A percentile compares a stretch with the other conserved stretches of the same genome.
These are phyloP conservation scores for Andrena cerasifolii DNA, from an alignment of 1,140 invertebrate species.

Conservation along the genomic window DNA sequence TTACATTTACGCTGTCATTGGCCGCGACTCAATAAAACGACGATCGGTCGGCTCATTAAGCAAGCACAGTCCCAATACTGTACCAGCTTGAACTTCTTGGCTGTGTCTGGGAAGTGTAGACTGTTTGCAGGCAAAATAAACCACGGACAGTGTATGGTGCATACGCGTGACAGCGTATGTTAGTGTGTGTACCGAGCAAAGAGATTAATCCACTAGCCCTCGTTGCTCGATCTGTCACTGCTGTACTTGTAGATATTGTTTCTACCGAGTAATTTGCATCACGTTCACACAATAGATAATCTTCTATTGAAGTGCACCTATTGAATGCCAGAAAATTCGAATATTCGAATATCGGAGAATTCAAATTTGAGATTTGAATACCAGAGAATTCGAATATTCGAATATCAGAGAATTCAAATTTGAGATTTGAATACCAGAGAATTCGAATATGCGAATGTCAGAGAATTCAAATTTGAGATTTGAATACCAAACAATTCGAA, in stretches of 20 bases:
- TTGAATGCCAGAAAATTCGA: too few relatives aligned
- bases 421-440: too few relatives aligned
- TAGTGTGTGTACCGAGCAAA: constrained; percentile 50
- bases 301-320: background rate
- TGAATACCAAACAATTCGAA: too few relatives aligned
- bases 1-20: constrained; percentile 34
- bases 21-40: constrained; percentile 65
- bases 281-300: constrained; percentile 29
- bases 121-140: constrained; percentile 67
- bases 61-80: constrained; percentile 59
- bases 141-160: constrained; percentile 11
- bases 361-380: too few relatives aligned
- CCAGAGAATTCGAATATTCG: too few relatives aligned
- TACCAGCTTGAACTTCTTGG: background rate
- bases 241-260: constrained; percentile 52
- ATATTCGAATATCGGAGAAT: too few relatives aligned
- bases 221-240: constrained; percentile 48
- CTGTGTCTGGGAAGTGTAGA: constrained; percentile 39
- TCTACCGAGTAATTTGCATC: constrained; percentile 54
- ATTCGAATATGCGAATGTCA: too few relatives aligned
- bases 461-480: too few relatives aligned
- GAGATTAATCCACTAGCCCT: constrained; percentile 55
- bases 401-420: too few relatives aligned
- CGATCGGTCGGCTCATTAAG: constrained; percentile 70
- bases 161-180: constrained; percentile 25